phyloP scores from a whole-genome alignment of 2,113 vertebrate species.

The Myotis davidii region DNA sequence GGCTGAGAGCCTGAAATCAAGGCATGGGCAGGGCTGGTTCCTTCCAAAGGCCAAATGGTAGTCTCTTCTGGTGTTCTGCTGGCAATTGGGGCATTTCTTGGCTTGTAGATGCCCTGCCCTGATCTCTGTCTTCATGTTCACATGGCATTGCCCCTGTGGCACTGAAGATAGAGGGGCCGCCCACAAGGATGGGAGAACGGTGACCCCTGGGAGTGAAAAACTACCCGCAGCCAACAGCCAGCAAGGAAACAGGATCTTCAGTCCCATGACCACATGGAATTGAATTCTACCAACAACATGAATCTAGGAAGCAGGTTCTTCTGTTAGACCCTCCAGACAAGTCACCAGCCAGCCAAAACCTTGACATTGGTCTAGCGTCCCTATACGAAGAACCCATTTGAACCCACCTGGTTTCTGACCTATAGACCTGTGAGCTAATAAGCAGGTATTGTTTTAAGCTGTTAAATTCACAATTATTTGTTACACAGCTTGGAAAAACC shows the following conservation, averaged over 20 bases:
- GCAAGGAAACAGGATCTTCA: neutral
- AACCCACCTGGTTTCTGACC: neutral
- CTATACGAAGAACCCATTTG: neutral
- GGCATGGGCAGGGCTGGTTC: neutral
- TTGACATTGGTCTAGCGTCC: neutral
- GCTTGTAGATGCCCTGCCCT: neutral
- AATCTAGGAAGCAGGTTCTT: neutral
- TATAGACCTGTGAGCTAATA: neutral
- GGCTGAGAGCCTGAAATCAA: neutral
- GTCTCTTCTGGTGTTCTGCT: neutral
- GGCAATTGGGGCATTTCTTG: neutral
- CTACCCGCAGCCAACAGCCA: neutral
- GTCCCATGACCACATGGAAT: neutral
- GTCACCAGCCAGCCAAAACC: neutral
- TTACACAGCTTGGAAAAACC: neutral
- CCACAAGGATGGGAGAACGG: neutral
- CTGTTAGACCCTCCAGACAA: neutral
- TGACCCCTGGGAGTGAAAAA: neutral
- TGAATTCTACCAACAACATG: neutral
- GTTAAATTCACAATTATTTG: neutral
- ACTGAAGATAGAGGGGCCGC: neutral
- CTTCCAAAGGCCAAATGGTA: neutral
- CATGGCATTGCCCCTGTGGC: neutral
- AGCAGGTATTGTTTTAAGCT: neutral
- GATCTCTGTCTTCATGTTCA: neutral